Evolutionary conservation across 2,888 invertebrate genomes (phyloP).

Genomic region (Cheilosia soror): DNA sequence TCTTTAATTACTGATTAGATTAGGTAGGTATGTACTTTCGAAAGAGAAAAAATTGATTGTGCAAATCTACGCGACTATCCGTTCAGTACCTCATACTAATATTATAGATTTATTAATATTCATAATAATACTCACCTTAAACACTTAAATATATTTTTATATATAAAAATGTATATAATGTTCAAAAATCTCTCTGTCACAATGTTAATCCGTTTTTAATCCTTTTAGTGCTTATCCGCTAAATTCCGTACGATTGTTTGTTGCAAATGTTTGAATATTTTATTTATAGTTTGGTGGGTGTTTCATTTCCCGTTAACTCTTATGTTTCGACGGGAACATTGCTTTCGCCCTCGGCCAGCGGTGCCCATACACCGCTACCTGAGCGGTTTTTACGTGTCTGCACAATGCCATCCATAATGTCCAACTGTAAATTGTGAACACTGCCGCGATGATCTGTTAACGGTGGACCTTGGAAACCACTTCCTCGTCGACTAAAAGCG

Average conservation of each 20-base stretch:
- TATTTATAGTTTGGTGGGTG: conserved; percentile 57
- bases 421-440: conserved; percentile 92
- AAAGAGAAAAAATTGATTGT: too few relatives aligned
- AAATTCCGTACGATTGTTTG: conserved; percentile 75
- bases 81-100: too few relatives aligned
- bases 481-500: conserved; percentile 81
- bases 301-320: conserved; percentile 52
- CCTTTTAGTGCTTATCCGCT: conserved; percentile 74
- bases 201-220: conserved; percentile 72
- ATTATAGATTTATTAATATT: too few relatives aligned
- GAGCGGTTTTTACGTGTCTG: conserved; percentile 89
- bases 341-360: conserved; percentile 83
- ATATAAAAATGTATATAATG: conserved; percentile 76
- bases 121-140: conserved; percentile 58
- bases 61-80: too few relatives aligned
- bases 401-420: conserved; percentile 95
- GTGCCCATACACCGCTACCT: conserved; percentile 87
- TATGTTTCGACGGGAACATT: conserved; percentile 83
- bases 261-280: conserved; percentile 62
- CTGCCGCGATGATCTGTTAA: conserved; percentile 90
- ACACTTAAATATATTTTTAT: conserved; percentile 72
- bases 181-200: conserved; percentile 69
- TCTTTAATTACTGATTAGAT: too few relatives aligned
- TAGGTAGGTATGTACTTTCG: too few relatives aligned
- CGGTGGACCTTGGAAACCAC: conserved; percentile 87